Evolutionary conservation across 2,113 vertebrate species (phyloP).

Genomic region (Morphnarchus princeps): DNA sequence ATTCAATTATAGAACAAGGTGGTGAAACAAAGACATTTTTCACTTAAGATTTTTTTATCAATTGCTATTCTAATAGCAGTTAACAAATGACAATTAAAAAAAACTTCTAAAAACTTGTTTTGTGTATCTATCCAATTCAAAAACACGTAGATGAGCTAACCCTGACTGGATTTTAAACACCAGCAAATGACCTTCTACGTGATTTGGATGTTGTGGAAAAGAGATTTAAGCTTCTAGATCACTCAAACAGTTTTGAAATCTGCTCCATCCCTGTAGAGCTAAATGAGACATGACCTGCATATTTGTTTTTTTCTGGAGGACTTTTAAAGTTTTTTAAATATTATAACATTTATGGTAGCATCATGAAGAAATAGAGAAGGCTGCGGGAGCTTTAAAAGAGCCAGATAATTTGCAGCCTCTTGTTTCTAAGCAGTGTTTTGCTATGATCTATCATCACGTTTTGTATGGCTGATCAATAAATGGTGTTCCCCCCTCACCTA

Average conservation of each 20-base stretch:
- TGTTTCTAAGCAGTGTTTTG: neutral
- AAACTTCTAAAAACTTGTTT: neutral
- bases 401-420: neutral
- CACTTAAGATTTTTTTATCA: neutral
- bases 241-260: neutral
- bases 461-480: neutral
- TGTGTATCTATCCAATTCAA: neutral
- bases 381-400: neutral
- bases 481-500: neutral
- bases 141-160: neutral
- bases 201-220: neutral
- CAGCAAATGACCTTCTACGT: neutral
- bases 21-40: neutral
- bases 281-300: neutral
- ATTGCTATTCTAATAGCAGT: neutral
- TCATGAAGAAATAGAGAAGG: neutral
- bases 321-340: neutral
- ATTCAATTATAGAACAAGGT: neutral
- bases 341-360: neutral
- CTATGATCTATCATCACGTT: neutral
- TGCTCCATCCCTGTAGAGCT: neutral
- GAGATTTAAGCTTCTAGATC: neutral
- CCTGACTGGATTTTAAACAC: neutral
- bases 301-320: neutral
- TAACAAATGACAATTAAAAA: neutral